These are phyloP conservation scores for Tinea semifulvella DNA, from an alignment of 2,888 invertebrate genomes.

Conservation along the genomic window DNA sequence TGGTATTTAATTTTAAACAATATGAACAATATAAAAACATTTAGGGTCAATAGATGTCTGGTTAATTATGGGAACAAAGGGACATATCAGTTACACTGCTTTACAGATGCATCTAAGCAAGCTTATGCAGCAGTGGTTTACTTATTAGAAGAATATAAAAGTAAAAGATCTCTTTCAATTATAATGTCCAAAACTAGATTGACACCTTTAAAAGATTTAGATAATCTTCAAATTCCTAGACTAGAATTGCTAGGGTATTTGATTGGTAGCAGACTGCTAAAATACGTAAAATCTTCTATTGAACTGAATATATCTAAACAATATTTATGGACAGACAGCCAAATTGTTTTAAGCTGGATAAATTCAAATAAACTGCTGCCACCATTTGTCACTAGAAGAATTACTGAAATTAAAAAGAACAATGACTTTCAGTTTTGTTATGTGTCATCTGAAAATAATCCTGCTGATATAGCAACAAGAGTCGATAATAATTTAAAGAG, in stretches of 20 bases:
- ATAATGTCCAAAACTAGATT: constrained; percentile 1
- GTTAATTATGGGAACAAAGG: too few relatives aligned
- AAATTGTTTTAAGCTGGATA: constrained; percentile 11
- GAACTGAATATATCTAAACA: not conserved
- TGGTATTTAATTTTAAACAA: too few relatives aligned
- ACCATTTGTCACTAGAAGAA: constrained; percentile 1
- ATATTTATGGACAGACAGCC: constrained; percentile 9
- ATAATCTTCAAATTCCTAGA: not conserved
- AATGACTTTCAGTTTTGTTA: too few relatives aligned
- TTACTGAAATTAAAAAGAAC: constrained; percentile 1
- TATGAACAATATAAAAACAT: too few relatives aligned
- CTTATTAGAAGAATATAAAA: not conserved
- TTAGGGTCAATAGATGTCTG: too few relatives aligned
- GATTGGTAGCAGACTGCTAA: constrained; percentile 7
- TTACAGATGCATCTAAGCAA: constrained; percentile 15
- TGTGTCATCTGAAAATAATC: too few relatives aligned
- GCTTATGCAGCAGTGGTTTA: constrained; percentile 17
- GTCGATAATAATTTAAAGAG: too few relatives aligned
- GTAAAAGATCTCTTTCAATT: not conserved
- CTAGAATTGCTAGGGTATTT: not conserved
- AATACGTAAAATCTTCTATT: not conserved
- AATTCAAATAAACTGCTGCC: not conserved
- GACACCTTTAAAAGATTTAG: not conserved
- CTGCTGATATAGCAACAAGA: too few relatives aligned
- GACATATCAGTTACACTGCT: constrained; percentile 18